These are phyloP conservation scores for Corythornis leucogaster DNA, from an alignment of 2,797 vertebrate genomes.

Conservation along the genomic window DNA sequence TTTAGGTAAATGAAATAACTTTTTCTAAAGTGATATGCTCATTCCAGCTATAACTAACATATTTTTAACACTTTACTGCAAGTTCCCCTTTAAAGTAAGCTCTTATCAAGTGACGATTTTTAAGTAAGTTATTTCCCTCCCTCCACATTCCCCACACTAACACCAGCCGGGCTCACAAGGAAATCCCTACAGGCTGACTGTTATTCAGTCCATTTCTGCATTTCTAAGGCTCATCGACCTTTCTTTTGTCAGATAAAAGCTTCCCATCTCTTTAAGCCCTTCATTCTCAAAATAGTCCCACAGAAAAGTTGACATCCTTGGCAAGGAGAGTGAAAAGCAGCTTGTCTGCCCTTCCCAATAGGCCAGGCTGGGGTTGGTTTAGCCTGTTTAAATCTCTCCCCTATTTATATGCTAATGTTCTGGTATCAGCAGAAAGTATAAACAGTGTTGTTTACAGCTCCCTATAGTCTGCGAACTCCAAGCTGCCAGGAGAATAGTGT, in stretches of 20 bases:
- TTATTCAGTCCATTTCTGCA: constrained; percentile 67
- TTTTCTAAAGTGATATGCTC: not conserved
- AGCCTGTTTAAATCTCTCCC: constrained; percentile 64
- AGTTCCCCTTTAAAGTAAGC: not conserved
- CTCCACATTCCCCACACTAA: constrained; percentile 16
- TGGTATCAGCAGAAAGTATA: constrained; percentile 61
- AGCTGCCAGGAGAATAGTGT: constrained; percentile 42
- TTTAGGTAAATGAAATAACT: not conserved
- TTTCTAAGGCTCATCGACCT: constrained; percentile 68
- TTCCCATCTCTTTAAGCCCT: constrained; percentile 64
- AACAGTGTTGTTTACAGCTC: constrained; percentile 67
- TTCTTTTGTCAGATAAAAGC: constrained; percentile 70
- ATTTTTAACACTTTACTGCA: constrained; percentile 12
- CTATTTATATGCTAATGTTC: constrained; percentile 68
- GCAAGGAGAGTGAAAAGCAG: constrained; percentile 63
- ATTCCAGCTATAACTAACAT: not conserved
- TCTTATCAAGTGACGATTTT: not conserved
- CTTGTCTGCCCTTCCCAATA: constrained; percentile 46
- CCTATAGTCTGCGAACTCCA: constrained; percentile 39
- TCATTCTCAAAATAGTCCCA: constrained; percentile 58
- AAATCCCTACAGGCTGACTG: constrained; percentile 56
- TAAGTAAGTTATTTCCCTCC: constrained; percentile 19
- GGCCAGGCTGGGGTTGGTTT: constrained; percentile 54
- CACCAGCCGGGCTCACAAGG: constrained; percentile 8
- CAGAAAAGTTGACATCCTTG: constrained; percentile 67